Conservation (phyloP, 2,888 invertebrate genomes). For the Metalampra italica region DNA sequence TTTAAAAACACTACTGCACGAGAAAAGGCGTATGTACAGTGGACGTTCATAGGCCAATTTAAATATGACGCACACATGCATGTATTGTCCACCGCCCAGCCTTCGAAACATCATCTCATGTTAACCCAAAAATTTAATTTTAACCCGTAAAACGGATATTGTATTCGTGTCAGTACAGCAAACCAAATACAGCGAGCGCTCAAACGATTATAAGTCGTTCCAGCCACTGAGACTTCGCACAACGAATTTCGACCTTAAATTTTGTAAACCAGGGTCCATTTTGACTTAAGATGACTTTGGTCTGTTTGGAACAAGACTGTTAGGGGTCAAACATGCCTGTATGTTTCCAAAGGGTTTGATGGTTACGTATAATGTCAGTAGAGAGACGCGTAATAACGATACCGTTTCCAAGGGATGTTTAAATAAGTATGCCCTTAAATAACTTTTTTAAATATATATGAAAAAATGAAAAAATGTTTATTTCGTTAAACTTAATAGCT, state of each 20-base stretch:
- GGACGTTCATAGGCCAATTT: too few species aligned
- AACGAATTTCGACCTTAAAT: constrained; percentile 4
- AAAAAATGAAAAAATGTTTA: too few species aligned
- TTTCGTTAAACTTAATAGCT: too few species aligned
- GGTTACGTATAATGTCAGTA: constrained; percentile 13
- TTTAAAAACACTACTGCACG: too few species aligned
- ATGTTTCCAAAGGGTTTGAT: constrained; percentile 25
- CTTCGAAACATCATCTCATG: too few species aligned
- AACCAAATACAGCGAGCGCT: constrained; percentile 6
- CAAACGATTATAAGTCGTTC: constrained; percentile 9
- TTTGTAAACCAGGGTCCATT: background rate
- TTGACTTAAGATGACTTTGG: constrained; percentile 2
- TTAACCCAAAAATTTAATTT: background rate
- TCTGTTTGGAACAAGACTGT: constrained; percentile 7
- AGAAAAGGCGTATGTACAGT: too few species aligned
- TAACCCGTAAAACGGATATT: constrained; percentile 7
- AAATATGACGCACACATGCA: too few species aligned
- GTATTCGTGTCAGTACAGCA: constrained; percentile 1
- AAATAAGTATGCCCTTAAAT: too few species aligned
- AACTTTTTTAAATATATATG: too few species aligned
- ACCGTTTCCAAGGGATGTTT: too few species aligned
- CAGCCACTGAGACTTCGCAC: background rate
- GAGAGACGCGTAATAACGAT: too few species aligned
- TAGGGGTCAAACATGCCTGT: constrained; percentile 20
- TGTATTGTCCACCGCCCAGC: too few species aligned